Conservation (phyloP, 2,797 vertebrate species). For the Pseudochirops corinnae region DNA sequence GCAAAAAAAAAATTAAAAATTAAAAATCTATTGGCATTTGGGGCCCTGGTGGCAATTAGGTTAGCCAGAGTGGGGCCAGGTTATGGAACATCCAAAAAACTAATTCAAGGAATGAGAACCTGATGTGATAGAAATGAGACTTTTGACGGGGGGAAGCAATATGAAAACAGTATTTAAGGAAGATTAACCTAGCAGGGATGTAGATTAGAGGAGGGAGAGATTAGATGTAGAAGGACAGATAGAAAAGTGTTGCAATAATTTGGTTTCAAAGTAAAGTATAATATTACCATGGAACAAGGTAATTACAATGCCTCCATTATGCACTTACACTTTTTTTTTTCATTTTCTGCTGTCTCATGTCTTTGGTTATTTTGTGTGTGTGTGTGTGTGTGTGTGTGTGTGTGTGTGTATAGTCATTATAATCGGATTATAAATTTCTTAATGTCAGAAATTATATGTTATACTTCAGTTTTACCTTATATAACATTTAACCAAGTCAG, state of each 20-base stretch:
- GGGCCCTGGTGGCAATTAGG: slow-evolving; percentile 19
- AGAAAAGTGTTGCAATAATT: neutral
- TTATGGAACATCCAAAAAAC: slow-evolving; percentile 53
- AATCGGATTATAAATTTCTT: slow-evolving; percentile 64
- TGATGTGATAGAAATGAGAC: slow-evolving; percentile 68
- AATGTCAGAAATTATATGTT: slow-evolving; percentile 56
- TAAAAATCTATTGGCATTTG: neutral
- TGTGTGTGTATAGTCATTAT: slow-evolving; percentile 61
- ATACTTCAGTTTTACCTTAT: slow-evolving; percentile 28
- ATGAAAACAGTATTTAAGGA: slow-evolving; percentile 73
- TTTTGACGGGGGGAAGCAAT: slow-evolving; percentile 62
- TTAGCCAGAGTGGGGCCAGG: slow-evolving; percentile 62
- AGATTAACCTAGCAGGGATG: slow-evolving; percentile 74
- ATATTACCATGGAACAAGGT: neutral
- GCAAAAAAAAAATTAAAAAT: too few relatives aligned
- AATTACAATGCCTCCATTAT: neutral
- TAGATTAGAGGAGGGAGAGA: slow-evolving; percentile 11
- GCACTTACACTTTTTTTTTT: slow-evolving; percentile 74
- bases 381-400: slow-evolving; percentile 62
- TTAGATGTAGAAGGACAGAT: neutral
- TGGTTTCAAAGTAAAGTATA: neutral
- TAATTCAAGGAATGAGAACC: slow-evolving; percentile 54
- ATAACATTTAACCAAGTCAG: slow-evolving; percentile 7
- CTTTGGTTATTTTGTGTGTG: slow-evolving; percentile 67
- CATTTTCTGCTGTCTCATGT: slow-evolving; percentile 76